Base-by-base conservation (phyloP, 2,888 invertebrate species). In the Ligdia adustata region DNA sequence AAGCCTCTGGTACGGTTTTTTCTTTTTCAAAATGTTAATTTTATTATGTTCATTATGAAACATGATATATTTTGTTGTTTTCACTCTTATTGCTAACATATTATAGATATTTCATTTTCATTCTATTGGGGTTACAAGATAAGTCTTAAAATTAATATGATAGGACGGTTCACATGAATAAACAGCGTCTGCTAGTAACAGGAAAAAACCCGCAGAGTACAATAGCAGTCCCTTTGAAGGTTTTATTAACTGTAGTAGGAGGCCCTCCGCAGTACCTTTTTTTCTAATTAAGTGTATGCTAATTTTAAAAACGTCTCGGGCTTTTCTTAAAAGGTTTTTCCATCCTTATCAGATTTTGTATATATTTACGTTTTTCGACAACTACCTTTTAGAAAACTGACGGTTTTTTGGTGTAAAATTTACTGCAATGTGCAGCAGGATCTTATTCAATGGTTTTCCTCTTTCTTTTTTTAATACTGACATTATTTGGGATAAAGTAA, bases 251-350 rank as follows among this genome's bases (percentile, higher is more conserved):
- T 39, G 43, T 43, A n/a, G n/a, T n/a, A 26, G 40, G 37, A 42
- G 44, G 42, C 44, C 28, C 45, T 47, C 45, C 47, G 33, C 27
- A 50, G 42, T 50, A 44, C 37, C 16, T 54, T 52, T 52, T n/a
- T n/a, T 57, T 42, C 24, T 49, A 49, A 49, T 49, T 44, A 49
- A 40, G 44, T 48, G 37, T 45, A 50, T 56, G 41, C 39, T 53
- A 45, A 53, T 56, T 47, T 39, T 18, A 42, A 51, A 22, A 29
- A 42, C 15, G 35, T 43, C 38, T 53, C 14, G 31, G 14, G 7
- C 24, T 27, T 47, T 47, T 45, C 29, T 37, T 48, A 33, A 51
- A 48, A 46, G 24, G 22, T 29, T 38, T 50, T 20, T 34, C 42
- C 37, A 4, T 12, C 38, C 20, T 28, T 41, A 51, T 47, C 41